Base-by-base conservation (phyloP, 2,888 invertebrate species). In the Hydropsyche betteni region DNA sequence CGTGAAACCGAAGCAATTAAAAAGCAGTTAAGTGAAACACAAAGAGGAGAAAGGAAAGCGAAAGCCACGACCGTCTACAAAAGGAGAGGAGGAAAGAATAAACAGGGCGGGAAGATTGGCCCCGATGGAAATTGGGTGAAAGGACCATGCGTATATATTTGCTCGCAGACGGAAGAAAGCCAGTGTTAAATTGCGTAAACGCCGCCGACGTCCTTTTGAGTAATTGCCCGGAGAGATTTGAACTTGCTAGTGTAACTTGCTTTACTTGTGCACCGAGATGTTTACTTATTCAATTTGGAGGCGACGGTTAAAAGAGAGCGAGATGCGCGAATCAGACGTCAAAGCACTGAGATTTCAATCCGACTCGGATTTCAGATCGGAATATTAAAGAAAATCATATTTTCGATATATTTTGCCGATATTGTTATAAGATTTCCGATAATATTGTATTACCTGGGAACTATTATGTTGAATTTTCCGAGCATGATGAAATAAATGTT, bases 21-120 rank as follows among this genome's bases (percentile, higher is more conserved):
- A 74, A 74, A 74, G 74, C 74, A 68, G 74, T 74, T 74, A 74
- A 74, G 69, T 69, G 69, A 74, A 69, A 68, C 68, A 69, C 52
- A 53, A 74, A 68, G 44, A 69, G 52, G 24, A 14, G 14, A 55
- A 55, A 55, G 55, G 55, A 16, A n/a, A 55, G 12, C 16, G 55
- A 55, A 55, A 55, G n/a, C 55, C 14, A 14, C 55, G 55, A 55
- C 24, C 24, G 24, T 24, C 24, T 24, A 24, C 24, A 55, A n/a
- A 55, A 8, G 16, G 16, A 55, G 55, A 6, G n/a, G 55, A 7
- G 12, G 55, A 55, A 16, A 14, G 44, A 44, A 44, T 44, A 44
- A 44, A 44, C 44, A 44, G 44, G 44, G 44, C 10, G 44, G 44
- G 44, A 44, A 44, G 10, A 44, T 44, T 44, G 44, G 44, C 44